Base-by-base conservation (phyloP, 2,113 vertebrate species). In the Edolisoma coerulescens region DNA sequence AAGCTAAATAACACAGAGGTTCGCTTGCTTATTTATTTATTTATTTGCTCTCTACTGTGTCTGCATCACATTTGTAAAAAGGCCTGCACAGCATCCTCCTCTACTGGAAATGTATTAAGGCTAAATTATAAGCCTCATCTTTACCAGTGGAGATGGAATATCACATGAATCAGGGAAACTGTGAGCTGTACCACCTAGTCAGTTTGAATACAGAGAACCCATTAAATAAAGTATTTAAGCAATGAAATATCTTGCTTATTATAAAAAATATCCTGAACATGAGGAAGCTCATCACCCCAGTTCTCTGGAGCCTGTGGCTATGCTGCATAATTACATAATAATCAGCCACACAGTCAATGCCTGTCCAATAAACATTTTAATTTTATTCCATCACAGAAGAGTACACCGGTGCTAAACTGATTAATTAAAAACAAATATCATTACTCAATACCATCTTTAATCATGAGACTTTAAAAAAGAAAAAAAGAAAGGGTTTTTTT, bases 401-500 rank as follows among this genome's bases (percentile, higher is more conserved):
- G 57, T 73, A 75, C 10, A 44, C 11, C 41, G n/a, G 20, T 56
- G 53, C 30, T 81, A 53, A 27, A 73, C 3, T 42, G 26, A 65
- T 50, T 56, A 50, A 87, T 78, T 67, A 47, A 70, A 90, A 93
- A 16, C 14, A 87, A 73, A 60, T 87, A 74, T 35, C 7, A 52
- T 2, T 0, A 59, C 33, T 78, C 30, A 35, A 39, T 49, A 74
- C 1, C 5, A 20, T 52, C 11, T 67, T 85, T 75, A 71, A 60
- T 54, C 9, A 47, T n/a, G 8, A 49, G 30, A 71, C 21, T 59
- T 67, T 13, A n/a, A 32, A 68, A 35, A 26, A 35, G 8, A 60
- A 44, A 54, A 41, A 61, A 47, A 28, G 4, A 6, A n/a, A 1
- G 2, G 1, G 3, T 0, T 4, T 7, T 18, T 26, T 65, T 1